Evolutionary conservation across 2,113 vertebrate genomes (phyloP).

Genomic region (Oophaga pumilio): DNA sequence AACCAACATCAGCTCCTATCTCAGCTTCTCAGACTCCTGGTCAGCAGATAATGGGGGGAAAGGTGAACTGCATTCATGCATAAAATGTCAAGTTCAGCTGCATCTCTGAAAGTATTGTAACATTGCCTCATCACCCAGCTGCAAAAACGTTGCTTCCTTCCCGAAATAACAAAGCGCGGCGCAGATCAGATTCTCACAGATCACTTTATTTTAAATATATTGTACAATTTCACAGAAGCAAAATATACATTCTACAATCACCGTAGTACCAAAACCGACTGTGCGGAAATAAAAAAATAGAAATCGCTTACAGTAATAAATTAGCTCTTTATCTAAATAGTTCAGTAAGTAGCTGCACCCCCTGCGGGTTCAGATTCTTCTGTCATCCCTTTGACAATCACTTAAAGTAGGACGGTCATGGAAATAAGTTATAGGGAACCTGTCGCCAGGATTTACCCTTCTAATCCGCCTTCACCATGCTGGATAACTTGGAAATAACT

Average conservation of each 20-base stretch:
- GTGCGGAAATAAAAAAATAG: conserved; percentile 28
- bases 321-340: conserved; percentile 41
- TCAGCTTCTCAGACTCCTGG: no score
- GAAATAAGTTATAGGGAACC: neutral
- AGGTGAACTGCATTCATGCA: no score
- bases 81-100: no score
- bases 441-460: no score
- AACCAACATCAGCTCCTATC: no score
- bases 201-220: conserved; percentile 55
- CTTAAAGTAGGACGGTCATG: no score
- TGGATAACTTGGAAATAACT: no score
- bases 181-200: neutral
- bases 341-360: conserved; percentile 3
- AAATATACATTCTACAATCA: conserved; percentile 52
- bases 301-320: conserved; percentile 52
- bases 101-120: no score
- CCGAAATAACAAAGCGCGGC: neutral
- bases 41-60: no score
- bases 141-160: no score
- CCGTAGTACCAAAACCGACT: conserved; percentile 46
- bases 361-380: neutral
- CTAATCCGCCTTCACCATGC: no score
- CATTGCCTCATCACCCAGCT: no score
- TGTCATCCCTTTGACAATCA: conserved; percentile 2
- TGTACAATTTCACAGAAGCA: conserved; percentile 54